Base-by-base conservation (phyloP, 2,888 invertebrate species). In the Morpho helenor region DNA sequence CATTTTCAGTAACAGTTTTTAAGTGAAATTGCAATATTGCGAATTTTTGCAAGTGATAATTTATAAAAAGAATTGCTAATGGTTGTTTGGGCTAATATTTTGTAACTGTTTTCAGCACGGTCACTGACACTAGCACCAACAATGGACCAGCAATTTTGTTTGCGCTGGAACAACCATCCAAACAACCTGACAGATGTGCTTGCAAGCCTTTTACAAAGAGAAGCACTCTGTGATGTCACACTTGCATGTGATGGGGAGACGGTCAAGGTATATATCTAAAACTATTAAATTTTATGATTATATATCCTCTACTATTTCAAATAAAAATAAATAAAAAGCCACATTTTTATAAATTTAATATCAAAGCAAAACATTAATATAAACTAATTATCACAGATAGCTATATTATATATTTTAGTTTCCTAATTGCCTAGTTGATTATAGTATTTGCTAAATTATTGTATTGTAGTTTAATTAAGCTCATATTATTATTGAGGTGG, bases 91-190 rank as follows among this genome's bases (percentile, higher is more conserved):
- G 72, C 75, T 77, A 71, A 74, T 74, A 74, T 79, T 76, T 75
- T 76, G 49, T 64, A 65, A 71, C 75, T 65, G 75, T 61, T 65
- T 88, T 72, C 87, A 91, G 91, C 87, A 86, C 90, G 89, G 84
- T 85, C 91, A 89, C 86, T 91, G 90, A 91, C 91, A 88, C 79
- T 87, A 86, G 85, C 89, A 84, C 87, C 89, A 76, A 92, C 91
- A 84, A 93, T 93, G 93, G 93, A 94, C 93, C 95, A 94, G 91
- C 96, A 97, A 93, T 97, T 96, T 92, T 96, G 96, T 92, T 94
- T 97, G 87, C 95, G 96, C 93, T 97, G 97, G 97, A 96, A 97
- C 93, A 97, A 97, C 92, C 97, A 97, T 92, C 96, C 96, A 82
- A 95, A 93, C 91, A 97, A 97, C 92, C 92, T 97, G 89, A 96